A percentile compares a stretch with the other conserved stretches of the same genome.
These are phyloP conservation scores for Caenorhabditis sp. DNA, from an alignment of 2,888 invertebrate species.

Conservation along the genomic window DNA sequence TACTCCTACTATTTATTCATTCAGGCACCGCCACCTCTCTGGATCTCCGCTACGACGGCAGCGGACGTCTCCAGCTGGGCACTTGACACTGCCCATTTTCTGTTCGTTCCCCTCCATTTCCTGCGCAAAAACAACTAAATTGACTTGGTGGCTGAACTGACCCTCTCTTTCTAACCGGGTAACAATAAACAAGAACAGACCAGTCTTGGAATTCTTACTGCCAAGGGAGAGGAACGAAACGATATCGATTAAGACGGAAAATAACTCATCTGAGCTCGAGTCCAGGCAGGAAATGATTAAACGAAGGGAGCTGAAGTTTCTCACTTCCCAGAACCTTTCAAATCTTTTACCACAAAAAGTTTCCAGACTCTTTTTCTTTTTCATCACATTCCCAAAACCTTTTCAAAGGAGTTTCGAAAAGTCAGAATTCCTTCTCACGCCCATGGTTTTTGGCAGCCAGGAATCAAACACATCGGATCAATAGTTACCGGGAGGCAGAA, in stretches of 20 bases:
- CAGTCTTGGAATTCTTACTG: too few species aligned
- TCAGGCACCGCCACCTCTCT: constrained; percentile 6
- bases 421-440: not conserved
- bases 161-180: not conserved
- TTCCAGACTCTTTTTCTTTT: not conserved
- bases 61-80: constrained; percentile 1
- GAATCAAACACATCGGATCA: not conserved
- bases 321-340: not conserved
- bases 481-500: constrained; percentile 3
- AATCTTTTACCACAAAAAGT: too few species aligned
- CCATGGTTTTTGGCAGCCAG: too few species aligned
- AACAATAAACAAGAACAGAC: constrained; percentile 4
- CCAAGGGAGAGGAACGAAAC: not conserved
- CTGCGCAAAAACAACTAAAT: constrained; percentile 6
- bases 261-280: too few species aligned
- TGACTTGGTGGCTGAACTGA: constrained; percentile 2
- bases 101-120: not conserved
- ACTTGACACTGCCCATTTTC: constrained; percentile 1
- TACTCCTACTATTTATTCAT: constrained; percentile 3
- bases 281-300: too few species aligned
- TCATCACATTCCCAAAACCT: not conserved
- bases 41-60: constrained; percentile 1
- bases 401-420: not conserved
- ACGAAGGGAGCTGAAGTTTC: too few species aligned
- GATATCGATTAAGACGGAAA: too few species aligned